Conservation (phyloP, 2,888 invertebrate species). For the Pachymerium ferrugineum region DNA sequence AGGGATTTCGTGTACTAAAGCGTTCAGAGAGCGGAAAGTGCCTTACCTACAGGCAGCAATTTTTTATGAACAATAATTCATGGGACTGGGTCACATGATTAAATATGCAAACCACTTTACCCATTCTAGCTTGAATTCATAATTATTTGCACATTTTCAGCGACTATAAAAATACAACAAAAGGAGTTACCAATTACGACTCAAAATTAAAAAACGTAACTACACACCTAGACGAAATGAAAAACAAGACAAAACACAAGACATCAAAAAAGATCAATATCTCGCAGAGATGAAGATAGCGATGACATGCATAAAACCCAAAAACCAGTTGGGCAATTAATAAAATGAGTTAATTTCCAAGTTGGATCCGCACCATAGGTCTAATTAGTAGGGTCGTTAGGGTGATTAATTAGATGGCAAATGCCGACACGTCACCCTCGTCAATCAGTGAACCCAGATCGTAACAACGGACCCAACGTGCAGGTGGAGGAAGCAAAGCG, state of each 20-base stretch:
- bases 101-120: too few relatives aligned
- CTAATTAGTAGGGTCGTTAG: slow-evolving; percentile 3
- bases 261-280: too few relatives aligned
- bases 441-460: neutral
- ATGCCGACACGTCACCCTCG: slow-evolving; percentile 1
- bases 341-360: neutral
- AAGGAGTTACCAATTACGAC: neutral
- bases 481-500: slow-evolving; percentile 4
- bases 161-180: neutral
- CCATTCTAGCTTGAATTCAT: neutral
- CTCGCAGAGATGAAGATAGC: too few relatives aligned
- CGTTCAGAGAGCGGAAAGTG: too few relatives aligned
- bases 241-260: too few relatives aligned
- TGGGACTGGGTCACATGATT: too few relatives aligned
- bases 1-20: too few relatives aligned
- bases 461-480: neutral
- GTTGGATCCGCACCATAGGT: neutral
- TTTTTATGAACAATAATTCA: too few relatives aligned
- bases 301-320: too few relatives aligned
- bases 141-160: neutral
- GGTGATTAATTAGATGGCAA: slow-evolving; percentile 9
- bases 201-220: too few relatives aligned
- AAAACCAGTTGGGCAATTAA: neutral
- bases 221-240: too few relatives aligned
- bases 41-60: too few relatives aligned